phyloP scores from a whole-genome alignment of 2,888 invertebrate species.

The Apodemia mormo region DNA sequence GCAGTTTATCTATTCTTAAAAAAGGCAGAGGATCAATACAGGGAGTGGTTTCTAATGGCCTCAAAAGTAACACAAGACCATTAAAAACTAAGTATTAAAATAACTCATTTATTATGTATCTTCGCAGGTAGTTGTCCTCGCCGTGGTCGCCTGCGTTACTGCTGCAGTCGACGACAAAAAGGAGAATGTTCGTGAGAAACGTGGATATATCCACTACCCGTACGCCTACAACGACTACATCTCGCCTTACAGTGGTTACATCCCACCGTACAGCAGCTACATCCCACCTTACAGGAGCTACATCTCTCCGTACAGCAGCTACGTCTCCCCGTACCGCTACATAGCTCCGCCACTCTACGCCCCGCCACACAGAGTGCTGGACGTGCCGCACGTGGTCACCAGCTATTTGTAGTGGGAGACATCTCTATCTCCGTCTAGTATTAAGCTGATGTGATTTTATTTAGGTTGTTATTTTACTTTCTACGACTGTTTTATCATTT shows the following conservation, averaged over 20 bases:
- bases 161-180: constrained; percentile 2
- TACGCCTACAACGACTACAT: constrained; percentile 25
- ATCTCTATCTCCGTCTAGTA: constrained; percentile 18
- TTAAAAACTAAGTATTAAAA: too few species aligned
- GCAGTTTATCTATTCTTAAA: too few species aligned
- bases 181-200: constrained; percentile 48
- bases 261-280: constrained; percentile 29
- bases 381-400: constrained; percentile 47
- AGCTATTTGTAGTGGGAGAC: not conserved
- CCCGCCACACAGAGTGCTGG: constrained; percentile 35
- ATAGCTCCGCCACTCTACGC: constrained; percentile 24
- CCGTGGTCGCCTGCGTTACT: constrained; percentile 35
- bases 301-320: constrained; percentile 28
- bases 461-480: constrained; percentile 23
- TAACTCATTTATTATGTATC: too few species aligned
- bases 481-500: constrained; percentile 26
- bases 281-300: constrained; percentile 31
- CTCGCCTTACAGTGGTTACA: not conserved
- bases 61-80: too few species aligned
- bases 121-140: constrained; percentile 39
- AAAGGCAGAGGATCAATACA: too few species aligned
- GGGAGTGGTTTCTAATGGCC: too few species aligned
- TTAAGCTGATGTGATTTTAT: constrained; percentile 26
- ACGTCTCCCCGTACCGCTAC: constrained; percentile 19
- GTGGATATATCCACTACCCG: constrained; percentile 41